Conservation (phyloP, 2,797 vertebrate species). For the Myiothlypis chrysogaster region DNA sequence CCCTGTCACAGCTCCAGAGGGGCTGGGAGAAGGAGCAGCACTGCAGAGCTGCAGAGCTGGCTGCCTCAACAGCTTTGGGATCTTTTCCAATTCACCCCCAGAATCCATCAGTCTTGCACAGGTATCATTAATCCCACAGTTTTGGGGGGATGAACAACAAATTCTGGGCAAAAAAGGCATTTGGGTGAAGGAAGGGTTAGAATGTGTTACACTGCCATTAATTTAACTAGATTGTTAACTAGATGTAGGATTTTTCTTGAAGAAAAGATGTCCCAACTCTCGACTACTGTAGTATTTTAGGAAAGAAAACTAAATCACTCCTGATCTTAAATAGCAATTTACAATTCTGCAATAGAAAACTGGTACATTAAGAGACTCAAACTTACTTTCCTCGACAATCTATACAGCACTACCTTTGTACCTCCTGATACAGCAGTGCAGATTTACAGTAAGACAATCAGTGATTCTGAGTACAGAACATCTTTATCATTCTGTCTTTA, state of each 20-base stretch:
- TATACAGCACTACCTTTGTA: background rate
- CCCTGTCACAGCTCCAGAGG: background rate
- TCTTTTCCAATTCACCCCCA: background rate
- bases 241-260: background rate
- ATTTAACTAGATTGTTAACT: background rate
- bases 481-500: background rate
- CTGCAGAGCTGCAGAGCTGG: background rate
- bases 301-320: background rate
- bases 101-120: background rate
- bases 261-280: background rate
- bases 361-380: background rate
- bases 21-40: background rate
- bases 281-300: background rate
- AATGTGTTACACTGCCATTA: background rate
- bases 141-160: background rate
- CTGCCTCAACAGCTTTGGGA: background rate
- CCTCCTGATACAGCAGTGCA: background rate
- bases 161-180: background rate
- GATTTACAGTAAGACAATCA: background rate
- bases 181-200: background rate
- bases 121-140: background rate
- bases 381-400: background rate
- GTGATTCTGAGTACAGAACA: background rate
- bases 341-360: background rate
- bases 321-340: background rate